Evolutionary conservation across 2,888 invertebrate species (phyloP).

Genomic region (Ormia ochracea): DNA sequence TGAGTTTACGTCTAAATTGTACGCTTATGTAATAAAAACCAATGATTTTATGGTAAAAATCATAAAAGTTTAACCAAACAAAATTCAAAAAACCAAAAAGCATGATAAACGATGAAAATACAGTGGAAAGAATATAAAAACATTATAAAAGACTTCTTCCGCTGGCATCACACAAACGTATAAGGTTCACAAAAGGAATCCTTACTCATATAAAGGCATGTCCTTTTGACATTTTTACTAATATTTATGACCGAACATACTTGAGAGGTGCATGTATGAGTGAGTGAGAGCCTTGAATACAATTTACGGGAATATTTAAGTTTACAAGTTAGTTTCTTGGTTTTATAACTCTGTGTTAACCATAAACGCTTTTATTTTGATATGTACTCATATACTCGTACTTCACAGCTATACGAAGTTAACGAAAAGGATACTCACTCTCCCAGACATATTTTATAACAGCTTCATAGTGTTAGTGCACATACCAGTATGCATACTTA

Average conservation of each 20-base stretch:
- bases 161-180: conserved; percentile 9
- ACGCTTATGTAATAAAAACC: conserved; percentile 48
- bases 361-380: conserved; percentile 47
- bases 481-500: background rate
- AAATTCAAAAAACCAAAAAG: no score
- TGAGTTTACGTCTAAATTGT: conserved; percentile 13
- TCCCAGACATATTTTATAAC: conserved; percentile 3
- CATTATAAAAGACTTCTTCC: conserved; percentile 9
- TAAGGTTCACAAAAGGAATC: conserved; percentile 25
- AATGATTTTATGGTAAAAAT: conserved; percentile 58
- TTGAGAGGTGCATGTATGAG: conserved; percentile 57
- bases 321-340: conserved; percentile 20
- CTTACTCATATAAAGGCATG: conserved; percentile 48
- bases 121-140: conserved; percentile 35
- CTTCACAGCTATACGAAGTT: no score
- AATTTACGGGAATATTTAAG: background rate
- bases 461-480: background rate
- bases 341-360: conserved; percentile 49
- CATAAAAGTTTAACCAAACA: conserved; percentile 42
- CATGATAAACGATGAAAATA: conserved; percentile 13
- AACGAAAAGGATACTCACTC: conserved; percentile 1
- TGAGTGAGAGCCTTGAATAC: conserved; percentile 7
- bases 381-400: no score
- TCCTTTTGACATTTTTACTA: conserved; percentile 58
- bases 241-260: conserved; percentile 46